Conservation (phyloP, 35 echinoderm and acorn worm species). For the Heliocidaris erythrogramma region DNA sequence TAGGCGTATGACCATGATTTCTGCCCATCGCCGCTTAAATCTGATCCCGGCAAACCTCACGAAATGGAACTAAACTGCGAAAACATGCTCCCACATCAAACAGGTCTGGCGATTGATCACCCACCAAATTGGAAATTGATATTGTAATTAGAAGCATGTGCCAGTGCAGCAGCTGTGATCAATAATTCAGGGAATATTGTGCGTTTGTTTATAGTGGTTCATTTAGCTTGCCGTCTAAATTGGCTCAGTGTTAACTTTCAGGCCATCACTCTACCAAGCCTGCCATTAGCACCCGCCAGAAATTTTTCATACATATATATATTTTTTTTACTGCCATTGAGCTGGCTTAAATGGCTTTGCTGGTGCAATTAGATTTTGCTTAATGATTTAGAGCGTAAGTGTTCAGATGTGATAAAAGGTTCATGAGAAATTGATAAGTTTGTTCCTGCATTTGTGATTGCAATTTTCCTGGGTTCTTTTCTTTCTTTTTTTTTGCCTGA, state of each 20-base stretch:
- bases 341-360: neutral
- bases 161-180: constrained; percentile 8
- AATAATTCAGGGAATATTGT: constrained; percentile 23
- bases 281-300: neutral
- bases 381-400: neutral
- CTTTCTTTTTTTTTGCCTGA: too few species aligned
- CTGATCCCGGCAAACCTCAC: neutral
- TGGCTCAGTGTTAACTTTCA: constrained; percentile 34
- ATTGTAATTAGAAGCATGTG: constrained; percentile 38
- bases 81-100: neutral
- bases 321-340: neutral
- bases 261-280: neutral
- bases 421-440: neutral
- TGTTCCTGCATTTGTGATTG: too few species aligned
- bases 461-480: too few species aligned
- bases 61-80: neutral
- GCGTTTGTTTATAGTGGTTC: constrained; percentile 13
- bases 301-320: neutral
- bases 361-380: neutral
- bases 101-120: neutral
- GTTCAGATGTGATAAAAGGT: neutral
- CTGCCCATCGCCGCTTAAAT: neutral
- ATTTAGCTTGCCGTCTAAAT: constrained; percentile 16
- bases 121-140: constrained; percentile 25
- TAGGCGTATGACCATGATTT: neutral